Evolutionary conservation across 2,797 vertebrate species (phyloP).

Genomic region (Eospalax fontanierii): DNA sequence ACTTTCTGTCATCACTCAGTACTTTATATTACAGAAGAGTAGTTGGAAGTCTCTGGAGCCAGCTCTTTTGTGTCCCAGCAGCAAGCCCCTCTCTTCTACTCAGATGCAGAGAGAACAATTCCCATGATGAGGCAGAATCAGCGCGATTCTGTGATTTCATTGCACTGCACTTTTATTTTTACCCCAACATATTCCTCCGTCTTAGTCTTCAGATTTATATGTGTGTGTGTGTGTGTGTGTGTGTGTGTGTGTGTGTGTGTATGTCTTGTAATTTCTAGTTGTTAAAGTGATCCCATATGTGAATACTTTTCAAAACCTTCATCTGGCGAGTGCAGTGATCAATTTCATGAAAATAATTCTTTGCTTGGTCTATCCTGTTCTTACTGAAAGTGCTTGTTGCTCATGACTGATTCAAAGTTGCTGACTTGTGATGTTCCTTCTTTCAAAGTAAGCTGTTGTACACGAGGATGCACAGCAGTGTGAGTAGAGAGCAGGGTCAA

Average conservation of each 20-base stretch:
- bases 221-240: too few relatives aligned
- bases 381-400: neutral
- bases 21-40: neutral
- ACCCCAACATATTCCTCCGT: constrained; percentile 15
- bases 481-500: neutral
- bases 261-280: constrained; percentile 54
- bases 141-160: neutral
- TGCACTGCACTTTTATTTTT: constrained; percentile 70
- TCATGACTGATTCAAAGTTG: neutral
- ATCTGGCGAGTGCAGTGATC: neutral
- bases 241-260: too few relatives aligned
- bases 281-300: neutral
- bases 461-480: neutral
- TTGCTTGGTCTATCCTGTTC: neutral
- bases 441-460: neutral
- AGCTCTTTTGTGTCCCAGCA: neutral
- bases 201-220: neutral
- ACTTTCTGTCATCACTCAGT: neutral
- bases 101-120: constrained; percentile 36
- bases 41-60: neutral
- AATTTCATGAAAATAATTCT: constrained; percentile 13
- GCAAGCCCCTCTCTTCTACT: neutral
- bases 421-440: neutral
- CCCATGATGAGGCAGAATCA: constrained; percentile 36
- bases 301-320: constrained; percentile 51